phyloP scores from a whole-genome alignment of 2,797 vertebrate genomes.

The Alectoris magna region DNA sequence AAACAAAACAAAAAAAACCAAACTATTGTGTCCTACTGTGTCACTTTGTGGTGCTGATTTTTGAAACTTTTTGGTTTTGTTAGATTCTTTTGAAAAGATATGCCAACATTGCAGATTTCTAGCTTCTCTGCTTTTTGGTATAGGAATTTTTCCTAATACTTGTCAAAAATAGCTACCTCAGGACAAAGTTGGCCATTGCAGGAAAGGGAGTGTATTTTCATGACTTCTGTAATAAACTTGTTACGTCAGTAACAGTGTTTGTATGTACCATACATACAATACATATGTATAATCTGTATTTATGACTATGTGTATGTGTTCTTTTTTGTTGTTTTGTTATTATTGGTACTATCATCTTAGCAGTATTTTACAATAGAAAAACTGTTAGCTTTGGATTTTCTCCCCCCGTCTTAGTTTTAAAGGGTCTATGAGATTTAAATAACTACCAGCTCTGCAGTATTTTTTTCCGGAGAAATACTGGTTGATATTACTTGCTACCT shows the following conservation, averaged over 20 bases:
- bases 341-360: background rate
- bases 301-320: background rate
- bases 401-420: background rate
- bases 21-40: background rate
- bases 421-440: background rate
- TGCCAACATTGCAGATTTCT: background rate
- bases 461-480: background rate
- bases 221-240: background rate
- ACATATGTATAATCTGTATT: background rate
- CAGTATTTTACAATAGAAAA: background rate
- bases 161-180: background rate
- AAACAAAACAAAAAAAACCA: too few relatives aligned
- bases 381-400: background rate
- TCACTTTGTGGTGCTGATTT: background rate
- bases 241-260: background rate
- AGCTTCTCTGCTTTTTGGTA: background rate
- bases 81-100: background rate
- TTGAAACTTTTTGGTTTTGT: background rate
- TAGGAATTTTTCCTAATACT: background rate
- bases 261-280: background rate
- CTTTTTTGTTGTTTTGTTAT: background rate
- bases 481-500: background rate
- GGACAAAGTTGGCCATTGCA: background rate
- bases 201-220: background rate
- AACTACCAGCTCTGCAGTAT: background rate